A percentile compares a stretch with the other conserved stretches of the same genome.
These are phyloP conservation scores for Acipenser oxyrinchus DNA, from an alignment of 2,797 vertebrate genomes.

Conservation along the genomic window DNA sequence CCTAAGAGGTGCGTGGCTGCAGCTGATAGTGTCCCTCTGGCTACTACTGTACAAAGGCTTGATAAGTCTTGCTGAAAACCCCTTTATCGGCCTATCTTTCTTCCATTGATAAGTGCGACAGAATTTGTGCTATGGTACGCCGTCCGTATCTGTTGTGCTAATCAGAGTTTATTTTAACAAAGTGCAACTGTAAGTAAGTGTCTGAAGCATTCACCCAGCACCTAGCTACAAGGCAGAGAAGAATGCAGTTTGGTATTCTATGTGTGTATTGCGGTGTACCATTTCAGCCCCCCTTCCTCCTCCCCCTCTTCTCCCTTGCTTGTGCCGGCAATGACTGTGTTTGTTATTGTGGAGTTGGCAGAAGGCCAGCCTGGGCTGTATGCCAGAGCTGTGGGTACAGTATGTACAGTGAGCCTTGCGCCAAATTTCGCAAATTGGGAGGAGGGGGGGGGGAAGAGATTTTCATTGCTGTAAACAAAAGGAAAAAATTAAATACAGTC, in stretches of 20 bases:
- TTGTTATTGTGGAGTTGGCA: slow-evolving; percentile 78
- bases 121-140: not conserved
- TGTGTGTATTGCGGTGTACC: slow-evolving; percentile 30
- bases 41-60: no score
- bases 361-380: slow-evolving; percentile 69
- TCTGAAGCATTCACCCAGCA: slow-evolving; percentile 29
- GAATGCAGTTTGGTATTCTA: slow-evolving; percentile 26
- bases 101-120: no score
- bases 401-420: slow-evolving; percentile 89
- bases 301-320: slow-evolving; percentile 32
- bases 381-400: slow-evolving; percentile 89
- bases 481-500: slow-evolving; percentile 8
- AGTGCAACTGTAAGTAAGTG: slow-evolving; percentile 14
- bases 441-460: slow-evolving; percentile 29
- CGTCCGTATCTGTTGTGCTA: not conserved
- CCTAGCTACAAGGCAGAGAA: slow-evolving; percentile 15
- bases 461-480: slow-evolving; percentile 34
- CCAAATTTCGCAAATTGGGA: slow-evolving; percentile 64
- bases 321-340: slow-evolving; percentile 54
- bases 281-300: slow-evolving; percentile 28
- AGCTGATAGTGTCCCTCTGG: no score
- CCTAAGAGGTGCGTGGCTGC: no score
- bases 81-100: no score
- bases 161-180: not conserved
- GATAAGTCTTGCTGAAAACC: no score